Evolutionary conservation across 2,113 vertebrate genomes (phyloP), one percentile per base, ranked within the genome.

Genomic region (Heterotis niloticus): DNA sequence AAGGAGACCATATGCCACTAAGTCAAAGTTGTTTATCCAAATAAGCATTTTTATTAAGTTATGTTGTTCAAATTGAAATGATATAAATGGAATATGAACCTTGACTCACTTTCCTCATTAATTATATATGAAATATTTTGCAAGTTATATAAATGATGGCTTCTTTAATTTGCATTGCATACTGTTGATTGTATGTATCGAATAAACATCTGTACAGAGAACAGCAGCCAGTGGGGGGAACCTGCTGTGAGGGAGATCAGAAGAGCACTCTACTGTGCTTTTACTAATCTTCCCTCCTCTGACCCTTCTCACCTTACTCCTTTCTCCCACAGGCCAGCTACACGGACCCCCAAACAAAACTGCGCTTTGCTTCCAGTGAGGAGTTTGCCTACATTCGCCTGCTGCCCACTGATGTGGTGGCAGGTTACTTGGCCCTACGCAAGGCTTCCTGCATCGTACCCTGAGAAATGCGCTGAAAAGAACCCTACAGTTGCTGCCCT

Each of bases 301-400:
- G 69, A 24, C 26, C 16, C 18, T 17, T 5, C 10, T 59, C 17
- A 26, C 14, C 11, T 68, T 24, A 26, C 28, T 69, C 34, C 68
- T 0, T 26, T 73, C 86, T 62, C 83, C 87, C 83, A 17, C 82
- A 99, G 98, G 96, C 98, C 79, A 96, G 92, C 90, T 99, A 99
- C 86, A 98, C 96, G 16, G 98, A 99, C 86, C 98, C 98, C 29
- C 97, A 99, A 90, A 99, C 95, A 82, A 99, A 99, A 87, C 90
- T 99, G 59, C 91, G 96, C 56, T 99, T 98, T 86, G 95, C 96
- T 75, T 96, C 94, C 17, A 92, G 91, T 0, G 96, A 99, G 78
- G 98, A 99, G 89, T 99, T 99, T 86, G 93, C 95, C 76, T 98
- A 98, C 80, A 95, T 99, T 79, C 94, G 97, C 71, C 96, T 96